Base-by-base conservation (phyloP, 2,888 invertebrate species). In the Gastrophysa polygoni region DNA sequence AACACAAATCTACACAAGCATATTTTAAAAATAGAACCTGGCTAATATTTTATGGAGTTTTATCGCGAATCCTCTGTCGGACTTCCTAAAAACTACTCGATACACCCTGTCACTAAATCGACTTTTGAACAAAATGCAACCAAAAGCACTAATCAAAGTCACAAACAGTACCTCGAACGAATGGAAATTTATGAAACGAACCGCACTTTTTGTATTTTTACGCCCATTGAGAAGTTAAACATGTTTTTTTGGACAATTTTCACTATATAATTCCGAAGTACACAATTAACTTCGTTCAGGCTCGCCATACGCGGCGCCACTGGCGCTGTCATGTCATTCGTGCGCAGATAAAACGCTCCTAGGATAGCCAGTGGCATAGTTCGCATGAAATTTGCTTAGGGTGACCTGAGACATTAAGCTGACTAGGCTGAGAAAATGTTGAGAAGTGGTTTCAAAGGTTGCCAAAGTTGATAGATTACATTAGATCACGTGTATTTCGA, bases 1-100 rank as follows among this genome's bases (percentile, higher is more conserved):
- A 78, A 79, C 78, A 79, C 77, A 76, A 77, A 79, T 75, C 75
- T 78, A 76, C 75, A 78, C 65, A 64, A 61, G 67, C 65, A 66
- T 66, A 69, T 62, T 77, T 80, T 81, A 81, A 80, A 81, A 81
- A 81, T 81, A 81, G 81, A 81, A 73, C 72, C 75, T 75, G 78
- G 75, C 73, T 74, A 74, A 77, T 78, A 77, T 78, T 78, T 77
- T 76, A 74, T 77, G 67, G 67, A 64, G 63, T 71, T 71, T 72
- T 66, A 76, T 77, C 76, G 74, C 73, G 73, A 73, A 72, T 77
- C 73, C 80, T 80, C 80, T 80, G 77, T 77, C 81, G 81, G 80
- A 76, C 77, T 74, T 75, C 75, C 69, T 74, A 78, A 80, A 80
- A 79, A 80, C 80, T 80, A 81, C 78, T 77, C 76, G 78, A 79